These are phyloP conservation scores for Cephus sareptanus DNA, from an alignment of 2,888 invertebrate genomes.

Conservation along the genomic window DNA sequence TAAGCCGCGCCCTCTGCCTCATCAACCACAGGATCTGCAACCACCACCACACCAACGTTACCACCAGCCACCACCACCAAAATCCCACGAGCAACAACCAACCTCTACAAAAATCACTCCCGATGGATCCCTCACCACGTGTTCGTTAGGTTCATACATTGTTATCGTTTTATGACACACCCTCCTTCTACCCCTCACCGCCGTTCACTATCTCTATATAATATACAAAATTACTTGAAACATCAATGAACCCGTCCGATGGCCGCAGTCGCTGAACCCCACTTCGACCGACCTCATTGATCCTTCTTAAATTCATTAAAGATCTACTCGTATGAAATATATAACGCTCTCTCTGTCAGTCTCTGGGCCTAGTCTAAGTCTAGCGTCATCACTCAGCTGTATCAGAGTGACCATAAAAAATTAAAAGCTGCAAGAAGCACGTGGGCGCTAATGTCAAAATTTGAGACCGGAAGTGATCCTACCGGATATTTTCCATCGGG, in stretches of 20 bases:
- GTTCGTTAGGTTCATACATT: background rate
- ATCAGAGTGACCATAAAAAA: background rate
- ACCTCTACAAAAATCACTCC: conserved; percentile 1
- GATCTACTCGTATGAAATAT: background rate
- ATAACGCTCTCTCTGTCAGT: conserved; percentile 2
- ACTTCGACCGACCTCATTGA: background rate
- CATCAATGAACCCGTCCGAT: background rate
- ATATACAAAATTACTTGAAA: background rate
- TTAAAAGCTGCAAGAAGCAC: background rate
- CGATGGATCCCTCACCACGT: background rate
- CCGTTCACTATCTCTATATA: conserved; percentile 11
- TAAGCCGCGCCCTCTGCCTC: conserved; percentile 60
- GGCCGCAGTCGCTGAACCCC: background rate
- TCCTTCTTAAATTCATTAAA: background rate
- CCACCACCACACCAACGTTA: conserved; percentile 66
- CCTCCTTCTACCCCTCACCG: conserved; percentile 35
- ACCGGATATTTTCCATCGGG: background rate
- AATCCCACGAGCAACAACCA: conserved; percentile 9
- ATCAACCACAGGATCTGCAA: conserved; percentile 65
- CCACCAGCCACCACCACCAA: conserved; percentile 62
- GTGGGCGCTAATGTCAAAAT: background rate
- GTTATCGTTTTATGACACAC: background rate
- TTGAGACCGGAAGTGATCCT: background rate
- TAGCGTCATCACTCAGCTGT: background rate
- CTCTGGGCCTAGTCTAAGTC: background rate